Evolutionary conservation across 2,888 invertebrate species (phyloP), one percentile per base, ranked within the genome.

Genomic region (Thymelicus lineola): DNA sequence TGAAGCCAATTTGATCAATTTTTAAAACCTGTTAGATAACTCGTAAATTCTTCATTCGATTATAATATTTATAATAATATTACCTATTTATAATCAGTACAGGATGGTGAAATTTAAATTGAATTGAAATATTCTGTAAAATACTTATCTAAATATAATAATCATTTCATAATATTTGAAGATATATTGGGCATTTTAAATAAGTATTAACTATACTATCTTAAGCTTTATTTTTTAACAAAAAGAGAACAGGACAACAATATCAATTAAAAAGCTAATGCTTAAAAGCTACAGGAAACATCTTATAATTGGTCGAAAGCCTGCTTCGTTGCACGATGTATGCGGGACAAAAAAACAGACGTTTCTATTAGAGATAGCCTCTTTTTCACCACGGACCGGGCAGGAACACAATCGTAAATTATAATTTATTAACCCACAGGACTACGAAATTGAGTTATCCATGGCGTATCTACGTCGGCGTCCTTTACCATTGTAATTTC

Each of bases 371-470:
- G 83, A 85, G 86, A 80, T 53, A 82, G 75, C 81, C 84, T 81
- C 82, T 91, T 93, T 92, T 93, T 93, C 88, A 85, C 82, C 75
- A 73, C 77, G 76, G 78, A 76, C 82, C 78, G 80, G 80, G 83
- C 85, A 87, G 82, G 78, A 87, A 84, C 81, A 85, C 86, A 86
- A 88, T 88, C 89, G 87, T 93, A 93, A 92, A 92, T 91, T 93
- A 93, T 93, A 92, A 92, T 92, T 92, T 91, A 91, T 86, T 85
- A 85, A 84, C 84, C 82, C 75, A 75, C 81, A 86, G 85, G 83
- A 83, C 85, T 84, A 82, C 82, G 80, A 86, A 93, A 93, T 93
- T 90, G 89, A 93, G 93, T 91, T 90, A 93, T 93, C 91, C 81
- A 83, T 48, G 59, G 36, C 77, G 79, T 82, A 82, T 79, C 77